Evolutionary conservation across 2,113 vertebrate species (phyloP), one percentile per base, ranked within the genome.

Genomic region (Eurystomus gularis): DNA sequence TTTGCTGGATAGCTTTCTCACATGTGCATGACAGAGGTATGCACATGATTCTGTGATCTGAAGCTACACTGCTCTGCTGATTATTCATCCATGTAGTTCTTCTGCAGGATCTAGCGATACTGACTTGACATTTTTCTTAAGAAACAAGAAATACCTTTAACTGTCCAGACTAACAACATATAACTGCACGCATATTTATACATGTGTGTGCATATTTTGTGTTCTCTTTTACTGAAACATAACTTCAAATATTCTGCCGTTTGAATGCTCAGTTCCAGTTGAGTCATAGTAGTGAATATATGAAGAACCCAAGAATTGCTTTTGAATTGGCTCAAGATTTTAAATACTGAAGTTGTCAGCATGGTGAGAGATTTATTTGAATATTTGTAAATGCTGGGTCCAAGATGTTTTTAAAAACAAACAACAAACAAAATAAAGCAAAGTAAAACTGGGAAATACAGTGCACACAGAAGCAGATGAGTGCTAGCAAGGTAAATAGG

Each of bases 281-380:
- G 66, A 81, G 85, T 88, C 93, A 91, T 61, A 87, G 94, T 82
- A 95, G 93, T 94, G 95, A 96, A 96, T 91, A 91, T 96, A 85
- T 94, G 85, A 96, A 94, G 89, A 96, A 64, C 71, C 76, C 54
- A 76, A 96, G 40, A 97, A 93, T 73, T 97, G 85, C 87, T 96
- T 97, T 97, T 84, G 85, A 97, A 96, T 96, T 96, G 95, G 52
- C 92, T 92, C 57, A 23, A 91, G 92, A 89, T 94, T 94, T 94
- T 96, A 93, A 62, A 93, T 97, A 90, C 62, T 96, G 65, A 82
- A 94, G 89, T 97, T 97, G 85, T 94, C 89, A 94, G 73, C 82
- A 77, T 91, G 91, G 78, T 96, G 92, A 97, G 96, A 97, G 81
- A 82, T 90, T 95, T 97, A 96, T 81, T 76, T 95, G 89, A 90